Base-by-base conservation (phyloP, 2,113 vertebrate genomes). In the Pollimyrus isidori region DNA sequence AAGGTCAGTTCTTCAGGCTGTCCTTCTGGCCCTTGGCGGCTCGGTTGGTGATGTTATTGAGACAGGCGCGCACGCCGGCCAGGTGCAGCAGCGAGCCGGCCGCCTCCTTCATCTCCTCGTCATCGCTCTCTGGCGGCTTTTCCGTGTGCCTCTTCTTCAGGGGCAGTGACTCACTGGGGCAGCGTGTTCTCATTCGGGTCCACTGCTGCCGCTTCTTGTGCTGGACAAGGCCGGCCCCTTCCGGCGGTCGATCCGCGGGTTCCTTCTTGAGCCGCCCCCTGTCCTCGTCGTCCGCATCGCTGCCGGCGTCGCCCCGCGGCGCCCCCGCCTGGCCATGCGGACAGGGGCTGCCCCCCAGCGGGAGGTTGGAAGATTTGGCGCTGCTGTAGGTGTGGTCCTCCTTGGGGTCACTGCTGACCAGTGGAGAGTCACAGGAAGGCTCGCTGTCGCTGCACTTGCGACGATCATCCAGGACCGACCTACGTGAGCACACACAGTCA, bases 321-420 rank as follows among this genome's bases (percentile, higher is more conserved):
- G 96, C 95, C 93, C 96, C 95, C 2, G 95, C 94, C 92, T 97
- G 96, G 45, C 96, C 96, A 84, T 95, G 95, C 69, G 96, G 95
- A 21, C 95, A 96, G 89, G 95, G 95, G 90, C 96, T 95, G 0
- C 95, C 96, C 92, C 97, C 88, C 42, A 13, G 96, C 89, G 96
- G 92, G 88, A 95, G 94, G 89, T 93, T 94, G 94, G 96, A 94
- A 94, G 97, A 95, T 95, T 97, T 97, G 95, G 97, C 97, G 93
- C 96, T 97, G 94, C 97, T 97, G 92, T 98, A 98, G 94, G 96
- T 98, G 95, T 98, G 97, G 89, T 98, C 97, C 91, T 97, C 97
- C 94, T 97, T 97, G 76, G 97, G 96, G 94, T 97, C 97, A 17
- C 96, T 96, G 3, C 96, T 97, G 88, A 97, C 97, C 90, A 97